Percentiles rank a stretch among this genome's conserved stretches.
These are phyloP conservation scores for Solea senegalensis DNA, from an alignment of 2,113 vertebrate species.

Conservation along the genomic window DNA sequence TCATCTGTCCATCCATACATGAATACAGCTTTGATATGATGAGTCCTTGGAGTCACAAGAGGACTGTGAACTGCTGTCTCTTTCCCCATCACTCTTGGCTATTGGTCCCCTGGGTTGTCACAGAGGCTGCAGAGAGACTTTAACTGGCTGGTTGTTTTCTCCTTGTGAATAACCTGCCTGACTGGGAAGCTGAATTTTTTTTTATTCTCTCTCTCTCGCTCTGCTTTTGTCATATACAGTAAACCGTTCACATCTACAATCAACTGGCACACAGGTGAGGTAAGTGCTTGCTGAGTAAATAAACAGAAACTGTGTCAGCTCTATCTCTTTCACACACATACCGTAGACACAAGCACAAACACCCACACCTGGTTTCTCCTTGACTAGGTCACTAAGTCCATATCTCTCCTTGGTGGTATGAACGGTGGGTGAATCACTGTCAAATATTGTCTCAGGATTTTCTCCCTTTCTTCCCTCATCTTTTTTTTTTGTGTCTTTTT, in stretches of 20 bases:
- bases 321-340: constrained; percentile 8
- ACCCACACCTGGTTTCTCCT: constrained; percentile 75
- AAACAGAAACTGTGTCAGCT: constrained; percentile 4
- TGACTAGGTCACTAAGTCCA: constrained; percentile 70
- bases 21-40: constrained; percentile 49
- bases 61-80: constrained; percentile 38
- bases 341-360: constrained; percentile 14
- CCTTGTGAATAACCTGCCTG: constrained; percentile 49
- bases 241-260: constrained; percentile 6
- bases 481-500: constrained; percentile 50
- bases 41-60: constrained; percentile 51
- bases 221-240: constrained; percentile 15
- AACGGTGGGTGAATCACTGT: constrained; percentile 74
- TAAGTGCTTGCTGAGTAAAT: constrained; percentile 20
- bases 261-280: constrained; percentile 32
- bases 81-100: constrained; percentile 53
- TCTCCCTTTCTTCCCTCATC: constrained; percentile 58
- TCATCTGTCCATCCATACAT: constrained; percentile 45
- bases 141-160: constrained; percentile 42
- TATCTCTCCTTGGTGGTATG: constrained; percentile 64
- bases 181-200: constrained; percentile 5
- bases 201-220: constrained; percentile 19
- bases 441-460: constrained; percentile 78
- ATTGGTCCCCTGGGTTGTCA: constrained; percentile 59
- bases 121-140: constrained; percentile 37